A percentile compares a stretch with the other conserved stretches of the same genome.
Evolutionary conservation across 1,140 invertebrate genomes (phyloP).

Genomic region (Sitodiplosis mosellana): DNA sequence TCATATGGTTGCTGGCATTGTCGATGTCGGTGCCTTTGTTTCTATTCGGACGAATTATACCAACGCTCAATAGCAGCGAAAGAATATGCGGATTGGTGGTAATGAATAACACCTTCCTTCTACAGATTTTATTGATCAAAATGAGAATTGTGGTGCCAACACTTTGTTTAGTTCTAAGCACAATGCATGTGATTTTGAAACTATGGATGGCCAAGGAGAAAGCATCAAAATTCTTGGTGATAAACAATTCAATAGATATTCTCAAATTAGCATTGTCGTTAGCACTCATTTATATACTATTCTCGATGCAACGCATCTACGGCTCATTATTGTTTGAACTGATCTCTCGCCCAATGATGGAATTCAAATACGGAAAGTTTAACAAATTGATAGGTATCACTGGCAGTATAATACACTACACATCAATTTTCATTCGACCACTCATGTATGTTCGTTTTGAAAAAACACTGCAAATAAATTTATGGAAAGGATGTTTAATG

Average conservation of each 20-base stretch:
- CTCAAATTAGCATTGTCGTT: neutral
- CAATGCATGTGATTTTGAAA: neutral
- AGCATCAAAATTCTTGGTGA: neutral
- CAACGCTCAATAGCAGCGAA: neutral
- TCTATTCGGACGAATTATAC: constrained; percentile 12
- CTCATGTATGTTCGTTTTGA: neutral
- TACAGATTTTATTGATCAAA: neutral
- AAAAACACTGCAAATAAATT: too few relatives aligned
- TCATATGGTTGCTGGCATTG: constrained; percentile 31
- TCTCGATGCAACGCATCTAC: neutral
- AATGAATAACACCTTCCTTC: neutral
- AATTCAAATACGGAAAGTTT: neutral
- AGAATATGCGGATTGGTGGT: neutral
- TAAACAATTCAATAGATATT: neutral
- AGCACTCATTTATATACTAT: neutral
- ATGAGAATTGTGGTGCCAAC: constrained; percentile 2
- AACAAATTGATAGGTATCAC: neutral
- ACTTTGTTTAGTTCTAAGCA: neutral
- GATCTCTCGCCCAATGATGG: neutral
- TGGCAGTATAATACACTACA: neutral
- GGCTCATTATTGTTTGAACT: constrained; percentile 1
- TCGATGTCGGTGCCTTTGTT: constrained; percentile 35
- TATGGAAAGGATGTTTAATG: too few relatives aligned
- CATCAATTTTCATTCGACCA: neutral
- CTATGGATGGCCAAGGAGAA: neutral